Percentiles rank a stretch among this genome's conserved stretches.
These are phyloP conservation scores for Oxyruncus cristatus DNA, from an alignment of 2,113 vertebrate genomes.

Conservation along the genomic window DNA sequence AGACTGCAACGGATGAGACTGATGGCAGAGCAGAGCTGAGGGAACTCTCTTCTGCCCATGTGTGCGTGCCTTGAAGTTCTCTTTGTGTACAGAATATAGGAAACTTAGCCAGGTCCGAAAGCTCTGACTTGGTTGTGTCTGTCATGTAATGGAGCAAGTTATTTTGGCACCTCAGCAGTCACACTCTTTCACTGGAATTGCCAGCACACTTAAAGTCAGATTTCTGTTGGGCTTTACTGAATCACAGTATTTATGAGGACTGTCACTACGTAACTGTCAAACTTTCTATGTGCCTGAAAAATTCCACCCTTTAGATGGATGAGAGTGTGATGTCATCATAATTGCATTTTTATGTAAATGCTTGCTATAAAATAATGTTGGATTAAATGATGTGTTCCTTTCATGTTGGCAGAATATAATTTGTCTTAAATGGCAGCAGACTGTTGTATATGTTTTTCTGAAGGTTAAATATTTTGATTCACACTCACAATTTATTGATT, in stretches of 20 bases:
- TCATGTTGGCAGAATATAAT: neutral
- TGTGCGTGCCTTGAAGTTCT: neutral
- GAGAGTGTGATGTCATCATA: neutral
- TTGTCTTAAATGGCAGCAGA: neutral
- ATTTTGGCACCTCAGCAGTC: neutral
- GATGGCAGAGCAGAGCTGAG: neutral
- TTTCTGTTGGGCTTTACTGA: neutral
- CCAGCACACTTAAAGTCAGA: neutral
- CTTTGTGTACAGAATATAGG: neutral
- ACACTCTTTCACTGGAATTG: neutral
- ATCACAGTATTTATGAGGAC: neutral
- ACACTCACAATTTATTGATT: neutral
- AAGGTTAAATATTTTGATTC: constrained; percentile 48
- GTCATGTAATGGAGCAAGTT: neutral
- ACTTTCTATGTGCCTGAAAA: neutral
- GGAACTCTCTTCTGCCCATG: neutral
- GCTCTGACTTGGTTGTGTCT: neutral
- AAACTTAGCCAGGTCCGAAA: neutral
- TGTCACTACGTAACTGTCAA: neutral
- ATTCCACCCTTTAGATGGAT: neutral
- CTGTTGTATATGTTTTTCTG: constrained; percentile 8
- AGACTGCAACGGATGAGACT: neutral
- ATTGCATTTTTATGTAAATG: constrained; percentile 25
- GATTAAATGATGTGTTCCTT: constrained; percentile 36
- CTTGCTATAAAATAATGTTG: constrained; percentile 35